These are phyloP conservation scores for Chloroclysta siterata DNA, from an alignment of 2,888 invertebrate genomes.

Conservation along the genomic window DNA sequence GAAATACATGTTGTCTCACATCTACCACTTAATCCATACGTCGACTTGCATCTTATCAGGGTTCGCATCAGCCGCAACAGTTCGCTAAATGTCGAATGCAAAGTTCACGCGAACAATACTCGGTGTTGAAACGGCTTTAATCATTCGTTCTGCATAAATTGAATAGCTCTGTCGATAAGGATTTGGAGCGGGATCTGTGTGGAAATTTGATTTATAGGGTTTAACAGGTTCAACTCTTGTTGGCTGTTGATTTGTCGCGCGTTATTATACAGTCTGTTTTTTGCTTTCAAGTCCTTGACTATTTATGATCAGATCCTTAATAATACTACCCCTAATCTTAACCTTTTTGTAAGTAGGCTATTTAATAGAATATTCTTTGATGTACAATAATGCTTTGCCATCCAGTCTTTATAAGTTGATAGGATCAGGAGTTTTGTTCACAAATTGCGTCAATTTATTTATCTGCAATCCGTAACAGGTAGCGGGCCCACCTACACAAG, in stretches of 20 bases:
- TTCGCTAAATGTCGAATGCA: slow-evolving; percentile 75
- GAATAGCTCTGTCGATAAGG: slow-evolving; percentile 31
- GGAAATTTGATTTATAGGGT: slow-evolving; percentile 24
- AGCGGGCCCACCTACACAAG: slow-evolving; percentile 6
- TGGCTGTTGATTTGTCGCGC: not conserved
- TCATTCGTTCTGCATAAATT: slow-evolving; percentile 40
- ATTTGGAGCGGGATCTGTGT: slow-evolving; percentile 28
- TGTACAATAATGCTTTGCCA: no score
- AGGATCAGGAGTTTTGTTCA: not conserved
- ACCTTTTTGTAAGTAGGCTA: no score
- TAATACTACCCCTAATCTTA: no score
- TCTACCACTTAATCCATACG: slow-evolving; percentile 34
- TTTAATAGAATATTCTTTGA: no score
- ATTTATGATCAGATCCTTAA: not conserved
- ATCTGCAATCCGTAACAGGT: not conserved
- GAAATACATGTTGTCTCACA: slow-evolving; percentile 27
- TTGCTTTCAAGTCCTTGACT: not conserved
- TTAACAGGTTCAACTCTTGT: slow-evolving; percentile 5
- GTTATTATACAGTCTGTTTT: not conserved
- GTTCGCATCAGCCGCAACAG: slow-evolving; percentile 68
- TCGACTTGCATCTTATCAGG: slow-evolving; percentile 54
- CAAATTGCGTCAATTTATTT: not conserved
- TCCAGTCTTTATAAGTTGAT: no score
- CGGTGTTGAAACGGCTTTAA: slow-evolving; percentile 61
- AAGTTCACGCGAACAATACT: slow-evolving; percentile 78